Conservation (phyloP, 2,888 invertebrate genomes). For the Plebejus melissa region DNA sequence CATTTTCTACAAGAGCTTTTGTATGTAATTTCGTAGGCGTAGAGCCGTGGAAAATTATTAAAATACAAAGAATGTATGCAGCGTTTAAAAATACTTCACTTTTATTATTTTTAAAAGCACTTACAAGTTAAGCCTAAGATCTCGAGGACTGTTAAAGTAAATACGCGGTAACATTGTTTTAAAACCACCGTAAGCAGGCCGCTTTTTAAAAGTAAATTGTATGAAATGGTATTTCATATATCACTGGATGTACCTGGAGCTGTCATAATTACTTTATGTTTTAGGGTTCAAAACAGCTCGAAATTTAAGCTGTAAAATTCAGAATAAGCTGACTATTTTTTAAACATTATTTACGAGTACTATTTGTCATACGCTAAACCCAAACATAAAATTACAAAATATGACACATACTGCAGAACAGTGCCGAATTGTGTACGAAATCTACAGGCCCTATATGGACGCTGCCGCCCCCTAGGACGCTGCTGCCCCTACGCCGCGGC, state of each 20-base stretch:
- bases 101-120: conserved; percentile 26
- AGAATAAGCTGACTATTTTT: neutral
- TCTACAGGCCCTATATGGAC: too few relatives aligned
- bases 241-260: neutral
- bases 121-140: conserved; percentile 9
- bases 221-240: conserved; percentile 1
- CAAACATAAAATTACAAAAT: neutral
- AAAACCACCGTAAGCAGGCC: neutral
- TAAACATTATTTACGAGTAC: neutral
- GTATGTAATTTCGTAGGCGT: neutral
- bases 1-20: neutral
- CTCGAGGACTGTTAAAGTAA: conserved; percentile 20
- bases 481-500: too few relatives aligned
- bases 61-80: neutral
- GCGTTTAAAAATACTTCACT: conserved; percentile 3
- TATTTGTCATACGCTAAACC: neutral
- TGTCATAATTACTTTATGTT: too few relatives aligned
- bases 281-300: neutral
- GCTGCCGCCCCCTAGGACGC: too few relatives aligned
- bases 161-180: conserved; percentile 6
- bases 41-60: neutral
- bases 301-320: neutral
- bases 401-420: too few relatives aligned
- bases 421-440: too few relatives aligned
- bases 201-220: neutral